Evolutionary conservation across 2,888 invertebrate species (phyloP), one percentile per base, ranked within the genome.

Genomic region (Netelia fuscicornis): DNA sequence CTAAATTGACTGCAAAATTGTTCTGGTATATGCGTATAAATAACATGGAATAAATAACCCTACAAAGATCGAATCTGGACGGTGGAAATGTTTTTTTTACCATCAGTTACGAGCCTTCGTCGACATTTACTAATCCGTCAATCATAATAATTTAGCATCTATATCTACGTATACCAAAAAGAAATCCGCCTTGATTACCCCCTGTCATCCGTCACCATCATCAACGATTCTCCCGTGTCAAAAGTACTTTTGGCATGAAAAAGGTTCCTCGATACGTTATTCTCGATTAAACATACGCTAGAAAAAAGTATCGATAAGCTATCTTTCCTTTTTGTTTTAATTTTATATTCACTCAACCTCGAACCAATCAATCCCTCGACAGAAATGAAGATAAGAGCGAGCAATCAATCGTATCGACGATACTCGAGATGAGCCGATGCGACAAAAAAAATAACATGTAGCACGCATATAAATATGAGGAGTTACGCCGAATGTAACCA

Each of bases 401-500:
- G 58, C 58, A 58, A 58, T 58, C 17, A 58, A 58, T 20, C 58
- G 58, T 9, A 20, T 58, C 20, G 17, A 20, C 17, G 20, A 58
- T 58, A 10, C 58, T 58, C 20, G 58, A 17, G 20, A 58, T 58
- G 58, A 23, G 9, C 58, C 23, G 10, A 2, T 9, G 20, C 58
- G 20, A 58, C 17, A 20, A 13, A 48, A 13, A 13, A 48, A 2
- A 13, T 13, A 10, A 56, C 23, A 56, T 56, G 11, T 20, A 54
- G 56, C 23, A 25, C 62, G 11, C 62, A 62, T 62, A 11, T 37
- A 54, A 17, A 30, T 52, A 37, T 74, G 71, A 52, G 75, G 77
- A 87, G 88, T 90, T 88, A 90, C 71, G 83, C 80, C 82, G 86
- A 87, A 89, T 81, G 83, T 42, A 67, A 84, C 86, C 83, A 87